Base-by-base conservation (phyloP, 2,113 vertebrate species). In the Bubo bubo region DNA sequence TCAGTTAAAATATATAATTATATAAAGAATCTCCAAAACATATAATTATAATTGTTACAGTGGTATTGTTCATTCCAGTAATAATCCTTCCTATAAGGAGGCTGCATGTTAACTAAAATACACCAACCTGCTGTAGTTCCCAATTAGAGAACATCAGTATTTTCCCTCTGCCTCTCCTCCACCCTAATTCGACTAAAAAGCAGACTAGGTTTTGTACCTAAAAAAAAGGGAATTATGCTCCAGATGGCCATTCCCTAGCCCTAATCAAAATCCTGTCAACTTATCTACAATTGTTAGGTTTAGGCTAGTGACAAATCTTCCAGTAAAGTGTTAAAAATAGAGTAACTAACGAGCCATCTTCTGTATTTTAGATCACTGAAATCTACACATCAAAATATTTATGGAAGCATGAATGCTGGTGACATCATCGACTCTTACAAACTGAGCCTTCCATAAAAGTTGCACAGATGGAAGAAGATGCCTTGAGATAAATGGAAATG, bases 31-130 rank as follows among this genome's bases (percentile, higher is more conserved):
- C 37, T 89, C 87, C 70, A 86, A 95, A 66, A 86, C 43, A 86
- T 26, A 10, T 28, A 72, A 74, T 75, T 76, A 28, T 27, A 58
- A 66, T 49, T 45, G 63, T 90, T 97, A 79, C 63, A 95, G 90
- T 95, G 92, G 85, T 68, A 81, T 79, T 94, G 41, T 49, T 93
- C 53, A 80, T 80, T 91, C 67, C 81, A 88, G 73, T 85, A 85
- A 85, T 14, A 87, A 74, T 62, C 66, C 79, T 91, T 92, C 81
- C 90, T 91, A 80, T 50, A 92, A 88, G 77, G 59, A 95, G 91
- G 79, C 37, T 91, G 52, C 62, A 39, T n/a, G 32, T 84, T 81
- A 90, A 85, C 58, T 82, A 84, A 60, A 86, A 76, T 37, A 76
- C 39, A 58, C 47, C 59, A 70, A 72, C 20, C 32, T 43, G 10